Base-by-base conservation (phyloP, 2,797 vertebrate species). In the Sciaenops ocellatus region DNA sequence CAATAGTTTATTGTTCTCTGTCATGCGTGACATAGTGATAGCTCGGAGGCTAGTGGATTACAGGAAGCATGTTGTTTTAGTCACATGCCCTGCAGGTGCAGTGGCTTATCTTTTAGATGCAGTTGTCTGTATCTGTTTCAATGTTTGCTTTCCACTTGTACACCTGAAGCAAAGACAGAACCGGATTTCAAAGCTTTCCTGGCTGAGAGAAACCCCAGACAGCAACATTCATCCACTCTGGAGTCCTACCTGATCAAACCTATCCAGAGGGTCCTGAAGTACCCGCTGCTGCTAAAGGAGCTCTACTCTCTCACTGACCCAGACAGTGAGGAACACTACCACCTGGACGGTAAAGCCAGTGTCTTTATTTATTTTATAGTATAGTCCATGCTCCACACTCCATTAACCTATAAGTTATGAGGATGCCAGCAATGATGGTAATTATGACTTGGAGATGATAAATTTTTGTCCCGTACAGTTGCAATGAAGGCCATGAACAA, bases 211-310 rank as follows among this genome's bases (percentile, higher is more conserved):
- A 99, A 99, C 93, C 98, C 98, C 0, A 94, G 94, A 57, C 96
- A 96, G 74, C 98, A 99, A 73, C 98, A 99, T 81, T 99, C 98
- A 0, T 97, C 96, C 82, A 98, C 98, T 0, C 95, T 99, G 79
- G 98, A 99, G 94, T 99, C 98, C 30, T 99, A 99, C 93, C 96
- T 99, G 90, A 99, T 99, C 95, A 99, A 99, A 90, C 98, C 98
- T 91, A 99, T 99, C 88, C 98, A 99, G 95, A 95, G 98, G 83
- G 96, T 99, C 54, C 96, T 99, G 78, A 99, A 99, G 80, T 99
- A 99, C 85, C 98, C 98, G 0, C 96, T 99, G 12, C 95, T 99
- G 73, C 95, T 99, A 57, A 96, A 89, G 90, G 98, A 99, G 87
- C 97, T 99, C 38, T 95, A 97, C 80, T 96, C 96, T 0, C 95